These are phyloP conservation scores for Dermolepida albohirtum DNA, from an alignment of 2,888 invertebrate genomes.

Conservation along the genomic window DNA sequence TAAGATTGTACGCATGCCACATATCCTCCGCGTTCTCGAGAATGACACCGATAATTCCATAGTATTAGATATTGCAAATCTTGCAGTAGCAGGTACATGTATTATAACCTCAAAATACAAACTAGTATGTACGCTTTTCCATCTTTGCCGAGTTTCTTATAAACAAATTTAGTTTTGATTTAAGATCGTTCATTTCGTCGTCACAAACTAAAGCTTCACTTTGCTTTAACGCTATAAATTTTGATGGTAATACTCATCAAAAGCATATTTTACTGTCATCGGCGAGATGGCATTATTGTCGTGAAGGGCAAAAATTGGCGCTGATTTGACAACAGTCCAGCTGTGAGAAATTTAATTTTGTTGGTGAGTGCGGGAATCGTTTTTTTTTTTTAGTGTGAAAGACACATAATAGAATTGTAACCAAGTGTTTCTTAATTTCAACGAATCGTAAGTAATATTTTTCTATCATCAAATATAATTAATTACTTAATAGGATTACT, in stretches of 20 bases:
- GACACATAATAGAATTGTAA: not conserved
- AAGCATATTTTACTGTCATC: slow-evolving; percentile 29
- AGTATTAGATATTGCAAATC: no score
- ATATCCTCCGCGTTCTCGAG: slow-evolving; percentile 98
- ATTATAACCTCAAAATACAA: slow-evolving; percentile 55
- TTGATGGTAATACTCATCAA: slow-evolving; percentile 36
- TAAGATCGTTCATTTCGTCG: slow-evolving; percentile 46
- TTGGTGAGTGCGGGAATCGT: slow-evolving; percentile 6
- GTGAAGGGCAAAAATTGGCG: slow-evolving; percentile 39
- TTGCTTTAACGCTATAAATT: slow-evolving; percentile 46
- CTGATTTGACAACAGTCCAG: slow-evolving; percentile 45
- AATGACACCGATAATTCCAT: slow-evolving; percentile 83
- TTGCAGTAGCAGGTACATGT: slow-evolving; percentile 50
- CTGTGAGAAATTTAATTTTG: slow-evolving; percentile 47
- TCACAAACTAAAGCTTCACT: slow-evolving; percentile 38
- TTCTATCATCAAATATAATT: no score
- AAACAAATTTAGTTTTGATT: slow-evolving; percentile 81
- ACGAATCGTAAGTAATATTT: slow-evolving; percentile 14
- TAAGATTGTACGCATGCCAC: slow-evolving; percentile 99
- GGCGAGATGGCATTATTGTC: slow-evolving; percentile 37
- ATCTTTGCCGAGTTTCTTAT: slow-evolving; percentile 86
- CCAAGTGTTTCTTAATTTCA: not conserved
- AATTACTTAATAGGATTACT: not conserved
- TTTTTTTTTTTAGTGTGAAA: slow-evolving; percentile 22
- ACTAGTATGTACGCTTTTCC: slow-evolving; percentile 81